Base-by-base conservation (phyloP, 2,888 invertebrate species). In the Blastobasis lacticolella region DNA sequence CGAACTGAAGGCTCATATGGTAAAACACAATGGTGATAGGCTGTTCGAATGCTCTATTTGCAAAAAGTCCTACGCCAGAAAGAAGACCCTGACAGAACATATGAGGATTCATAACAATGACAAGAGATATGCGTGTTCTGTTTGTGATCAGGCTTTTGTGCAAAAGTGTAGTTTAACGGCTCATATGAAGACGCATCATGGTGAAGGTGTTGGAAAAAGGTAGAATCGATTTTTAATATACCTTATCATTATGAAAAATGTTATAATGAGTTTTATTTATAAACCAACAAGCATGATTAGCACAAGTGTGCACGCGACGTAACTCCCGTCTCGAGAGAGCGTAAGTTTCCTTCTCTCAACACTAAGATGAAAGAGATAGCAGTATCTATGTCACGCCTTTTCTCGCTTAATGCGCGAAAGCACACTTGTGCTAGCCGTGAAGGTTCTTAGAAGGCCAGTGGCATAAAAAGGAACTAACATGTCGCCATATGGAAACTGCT, bases 31-130 rank as follows among this genome's bases (percentile, higher is more conserved):
- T 0, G 80, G 79, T 0, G 78, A 79, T 5, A 66, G 75, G 42
- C 78, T 77, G 74, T 85, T 71, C 46, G 69, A 75, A 53, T 88
- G 87, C 54, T 67, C 73, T 37, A 58, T 78, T 1, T 87, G 87
- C 55, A 63, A 69, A 23, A 85, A 83, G 50, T 63, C 57, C 8
- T 76, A 67, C 49, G 62, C 62, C 0, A 67, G 68, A 10, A 53
- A 57, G 8, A 66, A 69, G 51, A 67, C 69, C 5, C 54, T 73
- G 41, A 62, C 54, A 2, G 64, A 69, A 46, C 76, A 75, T 57
- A 54, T 67, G 52, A 61, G 67, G 37, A 71, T 71, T n/a, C 75
- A 75, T 53, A 57, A 58, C 41, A 70, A 72, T 42, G 74, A 71
- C 6, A 70, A 60, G 44, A 55, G 71, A 6, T 66, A 63, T 49